Conservation (phyloP, 2,113 vertebrate species). For the human region DNA sequence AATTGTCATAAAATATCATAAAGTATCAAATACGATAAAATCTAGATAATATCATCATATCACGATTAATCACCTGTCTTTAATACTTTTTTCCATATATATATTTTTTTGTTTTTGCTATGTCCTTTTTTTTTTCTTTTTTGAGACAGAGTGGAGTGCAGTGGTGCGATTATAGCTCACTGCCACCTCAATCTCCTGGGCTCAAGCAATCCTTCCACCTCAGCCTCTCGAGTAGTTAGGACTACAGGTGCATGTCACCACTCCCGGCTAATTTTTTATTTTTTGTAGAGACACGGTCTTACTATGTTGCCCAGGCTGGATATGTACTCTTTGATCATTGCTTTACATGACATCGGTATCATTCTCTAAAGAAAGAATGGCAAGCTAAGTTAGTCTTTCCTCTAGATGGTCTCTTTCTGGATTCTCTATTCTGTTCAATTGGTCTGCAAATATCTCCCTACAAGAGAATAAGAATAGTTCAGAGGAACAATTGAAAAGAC, state of each 20-base stretch:
- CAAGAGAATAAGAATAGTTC: not conserved
- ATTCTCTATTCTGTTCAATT: not conserved
- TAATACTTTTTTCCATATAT: not conserved
- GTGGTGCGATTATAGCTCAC: too few species aligned
- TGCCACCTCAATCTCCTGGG: too few species aligned
- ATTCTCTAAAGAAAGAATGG: not conserved
- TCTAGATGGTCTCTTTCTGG: not conserved
- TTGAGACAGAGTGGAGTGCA: too few species aligned
- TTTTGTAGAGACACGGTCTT: too few species aligned
- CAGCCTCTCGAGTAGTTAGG: too few species aligned
- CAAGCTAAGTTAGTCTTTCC: not conserved
- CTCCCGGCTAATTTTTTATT: too few species aligned
- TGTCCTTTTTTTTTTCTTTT: not conserved
- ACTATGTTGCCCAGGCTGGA: too few species aligned
- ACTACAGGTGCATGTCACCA: too few species aligned
- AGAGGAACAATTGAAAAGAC: not conserved
- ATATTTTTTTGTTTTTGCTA: not conserved
- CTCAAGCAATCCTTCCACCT: too few species aligned
- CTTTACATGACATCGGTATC: not conserved
- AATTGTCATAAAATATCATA: not conserved
- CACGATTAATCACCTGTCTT: conserved; percentile 2
- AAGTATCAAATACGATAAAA: conserved; percentile 1
- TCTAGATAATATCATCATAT: not conserved
- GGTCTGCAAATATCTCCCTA: not conserved
- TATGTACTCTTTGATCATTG: not conserved